A percentile compares a stretch with the other conserved stretches of the same genome.
Evolutionary conservation across 2,888 invertebrate species (phyloP).

Genomic region (Pterostichus niger): DNA sequence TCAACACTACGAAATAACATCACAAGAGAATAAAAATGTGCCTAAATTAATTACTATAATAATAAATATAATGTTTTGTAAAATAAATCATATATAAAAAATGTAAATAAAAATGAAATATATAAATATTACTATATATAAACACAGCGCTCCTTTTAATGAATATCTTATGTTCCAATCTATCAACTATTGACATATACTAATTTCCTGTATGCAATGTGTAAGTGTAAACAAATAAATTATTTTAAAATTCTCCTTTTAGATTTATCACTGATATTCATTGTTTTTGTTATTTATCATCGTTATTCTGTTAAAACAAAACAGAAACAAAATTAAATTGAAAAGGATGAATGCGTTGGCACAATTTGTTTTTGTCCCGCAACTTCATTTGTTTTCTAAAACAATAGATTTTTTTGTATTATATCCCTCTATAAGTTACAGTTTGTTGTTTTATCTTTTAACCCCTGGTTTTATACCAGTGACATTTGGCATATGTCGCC

Average conservation of each 20-base stretch:
- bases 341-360: slow-evolving; percentile 10
- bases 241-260: slow-evolving; percentile 61
- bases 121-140: slow-evolving; percentile 58
- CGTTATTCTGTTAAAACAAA: slow-evolving; percentile 22
- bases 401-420: slow-evolving; percentile 35
- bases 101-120: slow-evolving; percentile 66
- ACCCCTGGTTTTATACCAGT: slow-evolving; percentile 24
- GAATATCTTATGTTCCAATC: slow-evolving; percentile 55
- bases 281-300: slow-evolving; percentile 47
- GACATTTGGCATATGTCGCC: slow-evolving; percentile 37
- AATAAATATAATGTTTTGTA: slow-evolving; percentile 66
- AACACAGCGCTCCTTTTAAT: slow-evolving; percentile 60
- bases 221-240: slow-evolving; percentile 65
- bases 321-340: slow-evolving; percentile 21
- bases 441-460: slow-evolving; percentile 27
- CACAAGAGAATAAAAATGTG: slow-evolving; percentile 67
- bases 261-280: slow-evolving; percentile 43
- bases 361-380: slow-evolving; percentile 13
- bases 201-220: slow-evolving; percentile 63
- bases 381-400: slow-evolving; percentile 19
- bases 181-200: slow-evolving; percentile 47
- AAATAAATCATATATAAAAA: slow-evolving; percentile 63
- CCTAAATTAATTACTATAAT: slow-evolving; percentile 64
- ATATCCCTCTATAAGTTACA: slow-evolving; percentile 36
- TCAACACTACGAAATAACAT: slow-evolving; percentile 64